Evolutionary conservation across 2,113 vertebrate species (phyloP).

Genomic region (Oryzias melastigma): DNA sequence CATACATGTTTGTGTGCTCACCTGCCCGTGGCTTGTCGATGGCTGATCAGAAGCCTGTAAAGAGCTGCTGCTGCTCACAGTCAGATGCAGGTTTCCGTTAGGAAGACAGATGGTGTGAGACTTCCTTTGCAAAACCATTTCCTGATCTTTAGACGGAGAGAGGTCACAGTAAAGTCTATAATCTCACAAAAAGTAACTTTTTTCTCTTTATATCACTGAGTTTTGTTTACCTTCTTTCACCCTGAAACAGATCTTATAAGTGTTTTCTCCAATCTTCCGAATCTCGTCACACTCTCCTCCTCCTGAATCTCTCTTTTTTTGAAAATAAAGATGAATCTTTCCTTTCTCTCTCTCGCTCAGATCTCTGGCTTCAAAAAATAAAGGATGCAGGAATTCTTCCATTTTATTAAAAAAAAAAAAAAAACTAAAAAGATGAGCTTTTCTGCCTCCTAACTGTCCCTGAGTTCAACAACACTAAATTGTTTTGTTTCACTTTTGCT

Average conservation of each 20-base stretch:
- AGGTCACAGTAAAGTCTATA: neutral
- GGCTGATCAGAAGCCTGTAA: neutral
- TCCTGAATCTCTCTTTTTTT: conserved; percentile 44
- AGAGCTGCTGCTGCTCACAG: conserved; percentile 2
- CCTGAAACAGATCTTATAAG: conserved; percentile 55
- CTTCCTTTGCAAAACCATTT: conserved; percentile 48
- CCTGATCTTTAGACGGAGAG: conserved; percentile 36
- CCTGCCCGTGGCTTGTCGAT: neutral
- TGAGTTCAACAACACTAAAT: too few species aligned
- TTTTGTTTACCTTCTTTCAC: conserved; percentile 42
- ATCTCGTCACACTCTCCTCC: conserved; percentile 60
- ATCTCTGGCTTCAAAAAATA: conserved; percentile 57
- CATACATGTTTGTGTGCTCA: neutral
- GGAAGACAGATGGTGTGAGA: conserved; percentile 37
- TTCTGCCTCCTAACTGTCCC: neutral
- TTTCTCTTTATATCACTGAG: neutral
- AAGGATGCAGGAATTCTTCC: conserved; percentile 24
- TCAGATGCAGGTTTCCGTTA: conserved; percentile 2
- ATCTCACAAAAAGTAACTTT: too few species aligned
- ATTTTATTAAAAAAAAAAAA: conserved; percentile 18
- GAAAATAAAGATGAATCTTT: conserved; percentile 56
- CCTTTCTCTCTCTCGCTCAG: conserved; percentile 30
- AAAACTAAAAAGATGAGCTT: neutral
- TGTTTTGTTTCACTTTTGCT: conserved; percentile 4
- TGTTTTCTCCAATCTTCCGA: conserved; percentile 10